Evolutionary conservation across 30 jellyfish, hydroid and myxozoan genomes (phyloP), one percentile per base, ranked within the genome.

Genomic region (Pelagia noctiluca): DNA sequence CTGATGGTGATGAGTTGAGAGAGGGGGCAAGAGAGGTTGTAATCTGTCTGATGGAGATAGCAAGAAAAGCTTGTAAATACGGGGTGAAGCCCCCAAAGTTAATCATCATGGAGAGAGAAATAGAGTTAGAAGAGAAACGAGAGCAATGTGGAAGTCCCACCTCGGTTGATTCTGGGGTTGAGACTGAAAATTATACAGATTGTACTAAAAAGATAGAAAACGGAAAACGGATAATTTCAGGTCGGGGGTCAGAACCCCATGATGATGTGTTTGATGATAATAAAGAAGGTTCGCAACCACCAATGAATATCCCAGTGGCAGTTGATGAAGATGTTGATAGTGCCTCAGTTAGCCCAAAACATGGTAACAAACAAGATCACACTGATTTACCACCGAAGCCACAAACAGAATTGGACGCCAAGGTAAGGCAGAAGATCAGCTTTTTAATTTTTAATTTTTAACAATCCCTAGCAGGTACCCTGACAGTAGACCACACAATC

Each of bases 1-100:
- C 98, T 48, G 99, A 94, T 42, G 99, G 89, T 48, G 99, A 94
- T 42, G 99, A 94, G 28, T 69, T 85, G 18, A 66, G 99, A 29
- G 99, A 94, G 32, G 95, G 95, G 29, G 99, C 99, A 19, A 89
- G 99, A 52, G 99, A 94, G 50, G 95, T 94, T 60, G 99, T 94
- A 8, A 80, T 94, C 11, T 94, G 99, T 74, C 76, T 94, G 38
- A 94, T 94, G 99, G 99, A 94, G 57, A 97, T 94, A 31, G 99
- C 99, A 7, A 84, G 99, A 70, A 65, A 79, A 50, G 92, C 96
- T 25, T 73, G 60, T 2, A 94, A 94, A 78, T 94, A 83, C 67
- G 99, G 99, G 11, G 99, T 94, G 30, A 78, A 75, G 49, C 97
- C 99, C 19, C 99, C 99, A 21, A 94, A 84, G 63, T 75, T 94